Evolutionary conservation across 1,140 invertebrate species (phyloP), one percentile per base, ranked within the genome.

Genomic region (Lasioglossum baleicum): DNA sequence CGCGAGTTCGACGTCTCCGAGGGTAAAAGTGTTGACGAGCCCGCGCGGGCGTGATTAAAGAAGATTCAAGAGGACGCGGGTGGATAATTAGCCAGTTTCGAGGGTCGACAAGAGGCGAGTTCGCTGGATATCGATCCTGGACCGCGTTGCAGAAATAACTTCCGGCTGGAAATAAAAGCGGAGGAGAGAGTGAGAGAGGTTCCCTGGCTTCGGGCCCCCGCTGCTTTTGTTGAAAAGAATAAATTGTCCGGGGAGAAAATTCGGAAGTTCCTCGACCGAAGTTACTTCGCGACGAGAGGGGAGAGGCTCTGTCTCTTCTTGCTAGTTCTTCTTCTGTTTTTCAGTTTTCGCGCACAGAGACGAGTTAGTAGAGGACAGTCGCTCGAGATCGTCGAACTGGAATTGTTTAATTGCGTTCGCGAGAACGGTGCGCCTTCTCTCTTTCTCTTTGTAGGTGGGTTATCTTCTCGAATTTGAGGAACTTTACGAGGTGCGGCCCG

Each of bases 111-210:
- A 44, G 35, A 31, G 51, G 42, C 40, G 40, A 61, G 53, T 68
- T 60, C 53, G 56, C 51, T 58, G 51, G 51, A n/a, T 70, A 69
- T 69, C 75, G 75, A 76, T 76, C 75, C 13, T 7, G 17, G 35
- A n/a, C 68, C 68, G 22, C 51, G 48, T 68, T 48, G 75, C 66
- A 69, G 56, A 76, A 76, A 68, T 69, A 76, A 76, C 66, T 69
- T 69, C 44, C 7, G 8, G 8, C 8, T 11, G 40, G 20, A 20
- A 61, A 76, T 48, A 68, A 68, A 60, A 44, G n/a, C 15, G 7
- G 42, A 7, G 15, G n/a, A 13, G n/a, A 10, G 35, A 26, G 20
- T 7, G 44, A 7, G 31, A 20, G 31, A 31, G 10, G 4, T 13
- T 8, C 8, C 44, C 5, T 5, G 13, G 17, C 51, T 53, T 5